Conservation (phyloP, 2,888 invertebrate genomes). For the Pterobdella sp. region DNA sequence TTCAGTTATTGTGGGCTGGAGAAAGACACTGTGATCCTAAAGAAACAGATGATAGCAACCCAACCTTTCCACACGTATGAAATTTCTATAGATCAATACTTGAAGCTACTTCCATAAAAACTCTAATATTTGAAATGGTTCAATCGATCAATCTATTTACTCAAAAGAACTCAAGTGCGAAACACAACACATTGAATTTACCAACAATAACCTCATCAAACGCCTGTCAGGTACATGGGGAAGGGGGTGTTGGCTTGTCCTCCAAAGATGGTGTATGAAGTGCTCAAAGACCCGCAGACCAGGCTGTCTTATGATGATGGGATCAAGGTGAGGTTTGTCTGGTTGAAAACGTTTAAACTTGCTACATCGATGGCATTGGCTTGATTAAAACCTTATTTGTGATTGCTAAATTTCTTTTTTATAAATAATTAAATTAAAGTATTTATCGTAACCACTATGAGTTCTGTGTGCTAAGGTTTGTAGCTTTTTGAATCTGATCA, state of each 20-base stretch:
- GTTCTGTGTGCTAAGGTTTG: too few relatives aligned
- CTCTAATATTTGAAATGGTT: not conserved
- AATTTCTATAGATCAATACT: not conserved
- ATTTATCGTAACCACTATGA: too few relatives aligned
- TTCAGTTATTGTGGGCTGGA: constrained; percentile 25
- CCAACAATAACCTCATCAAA: too few relatives aligned
- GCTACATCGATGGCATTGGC: not conserved
- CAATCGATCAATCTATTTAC: not conserved
- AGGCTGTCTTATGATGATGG: constrained; percentile 21
- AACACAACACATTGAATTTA: not conserved
- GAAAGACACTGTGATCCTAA: constrained; percentile 27
- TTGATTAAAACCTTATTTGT: not conserved
- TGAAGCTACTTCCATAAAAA: too few relatives aligned
- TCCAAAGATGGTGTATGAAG: constrained; percentile 22
- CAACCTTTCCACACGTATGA: constrained; percentile 14
- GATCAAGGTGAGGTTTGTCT: constrained; percentile 1
- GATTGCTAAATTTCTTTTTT: too few relatives aligned
- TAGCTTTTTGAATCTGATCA: too few relatives aligned
- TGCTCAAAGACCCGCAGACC: constrained; percentile 11
- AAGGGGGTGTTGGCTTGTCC: constrained; percentile 22
- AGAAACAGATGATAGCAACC: not conserved
- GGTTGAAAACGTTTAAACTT: not conserved
- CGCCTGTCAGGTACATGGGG: constrained; percentile 18
- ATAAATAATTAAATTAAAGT: too few relatives aligned
- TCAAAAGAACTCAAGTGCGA: not conserved